Conservation (phyloP, 1,140 invertebrate species). For the Drosophila trapezifrons region DNA sequence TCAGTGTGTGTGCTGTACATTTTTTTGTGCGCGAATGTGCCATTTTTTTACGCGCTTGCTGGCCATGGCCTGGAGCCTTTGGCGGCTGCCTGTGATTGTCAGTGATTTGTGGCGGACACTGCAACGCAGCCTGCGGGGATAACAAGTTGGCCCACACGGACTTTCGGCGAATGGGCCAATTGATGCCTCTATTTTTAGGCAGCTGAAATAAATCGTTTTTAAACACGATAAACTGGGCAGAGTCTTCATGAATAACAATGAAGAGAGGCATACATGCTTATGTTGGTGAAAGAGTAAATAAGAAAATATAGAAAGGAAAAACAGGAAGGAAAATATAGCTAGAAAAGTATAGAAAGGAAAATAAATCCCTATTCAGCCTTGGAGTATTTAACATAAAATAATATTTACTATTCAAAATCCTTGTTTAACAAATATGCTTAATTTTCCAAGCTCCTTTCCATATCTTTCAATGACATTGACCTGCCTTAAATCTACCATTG, state of each 20-base stretch:
- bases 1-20: constrained; percentile 18
- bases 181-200: constrained; percentile 42
- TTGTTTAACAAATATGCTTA: too few relatives aligned
- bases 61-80: constrained; percentile 40
- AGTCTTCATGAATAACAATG: constrained; percentile 11
- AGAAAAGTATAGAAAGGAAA: background rate
- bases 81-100: constrained; percentile 60
- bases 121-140: constrained; percentile 16
- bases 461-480: background rate
- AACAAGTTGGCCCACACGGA: constrained; percentile 13
- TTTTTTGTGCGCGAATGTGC: constrained; percentile 53
- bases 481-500: background rate
- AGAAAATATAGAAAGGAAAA: too few relatives aligned
- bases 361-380: too few relatives aligned
- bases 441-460: background rate
- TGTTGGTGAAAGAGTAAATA: too few relatives aligned
- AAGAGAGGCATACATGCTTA: background rate
- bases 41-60: constrained; percentile 44
- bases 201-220: constrained; percentile 28
- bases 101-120: constrained; percentile 63
- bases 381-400: background rate
- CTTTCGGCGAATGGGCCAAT: constrained; percentile 18
- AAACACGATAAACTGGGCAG: constrained; percentile 5
- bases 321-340: too few relatives aligned
- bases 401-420: background rate